Conservation (phyloP, 1,140 invertebrate species). For the Lepidurus couesii region DNA sequence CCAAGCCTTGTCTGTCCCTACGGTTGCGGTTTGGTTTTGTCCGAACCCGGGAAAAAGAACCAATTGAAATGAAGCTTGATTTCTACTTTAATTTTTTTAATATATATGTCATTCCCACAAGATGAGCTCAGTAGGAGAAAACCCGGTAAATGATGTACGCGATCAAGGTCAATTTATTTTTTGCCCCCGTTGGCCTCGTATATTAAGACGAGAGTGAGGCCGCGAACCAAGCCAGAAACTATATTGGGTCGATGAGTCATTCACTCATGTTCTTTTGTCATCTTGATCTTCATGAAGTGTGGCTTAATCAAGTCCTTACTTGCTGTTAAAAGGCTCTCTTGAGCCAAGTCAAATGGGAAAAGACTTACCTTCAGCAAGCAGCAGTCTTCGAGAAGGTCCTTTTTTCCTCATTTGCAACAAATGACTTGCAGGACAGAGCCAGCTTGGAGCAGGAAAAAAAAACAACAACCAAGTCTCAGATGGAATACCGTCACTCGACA, state of each 20-base stretch:
- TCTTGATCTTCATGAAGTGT: conserved; percentile 5
- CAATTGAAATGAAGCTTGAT: too few relatives aligned
- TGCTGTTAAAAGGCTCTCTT: neutral
- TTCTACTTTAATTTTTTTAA: too few relatives aligned
- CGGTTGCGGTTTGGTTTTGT: too few relatives aligned
- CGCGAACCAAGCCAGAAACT: neutral
- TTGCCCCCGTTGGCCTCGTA: neutral
- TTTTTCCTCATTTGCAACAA: conserved; percentile 19
- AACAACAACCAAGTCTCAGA: neutral
- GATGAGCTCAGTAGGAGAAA: too few relatives aligned
- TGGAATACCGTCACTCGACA: neutral
- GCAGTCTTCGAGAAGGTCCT: conserved; percentile 9
- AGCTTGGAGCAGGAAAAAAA: neutral
- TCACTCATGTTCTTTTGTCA: neutral
- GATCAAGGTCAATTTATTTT: neutral
- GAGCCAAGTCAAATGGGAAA: neutral
- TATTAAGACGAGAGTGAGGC: neutral
- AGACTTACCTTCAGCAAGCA: conserved; percentile 11
- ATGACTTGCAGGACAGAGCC: conserved; percentile 17
- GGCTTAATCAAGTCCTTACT: neutral
- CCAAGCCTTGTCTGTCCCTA: too few relatives aligned
- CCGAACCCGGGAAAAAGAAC: too few relatives aligned
- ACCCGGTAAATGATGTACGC: too few relatives aligned
- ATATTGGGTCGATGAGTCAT: neutral
- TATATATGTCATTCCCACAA: too few relatives aligned